These are phyloP conservation scores for Leptosomus discolor DNA, from an alignment of 2,113 vertebrate genomes.

Conservation along the genomic window DNA sequence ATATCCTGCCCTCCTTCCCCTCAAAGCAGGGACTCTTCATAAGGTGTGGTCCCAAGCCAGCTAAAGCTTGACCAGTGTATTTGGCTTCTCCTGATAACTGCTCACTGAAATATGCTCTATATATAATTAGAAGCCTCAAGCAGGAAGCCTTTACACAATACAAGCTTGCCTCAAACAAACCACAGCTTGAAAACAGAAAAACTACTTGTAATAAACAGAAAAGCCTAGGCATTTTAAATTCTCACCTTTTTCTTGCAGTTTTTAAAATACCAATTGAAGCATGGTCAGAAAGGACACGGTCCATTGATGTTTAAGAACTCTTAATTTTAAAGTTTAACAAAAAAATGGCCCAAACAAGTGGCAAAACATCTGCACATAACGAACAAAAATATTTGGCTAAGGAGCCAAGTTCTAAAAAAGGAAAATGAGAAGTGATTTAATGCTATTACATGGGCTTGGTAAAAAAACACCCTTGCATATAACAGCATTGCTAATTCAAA, in stretches of 20 bases:
- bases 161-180: neutral
- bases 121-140: neutral
- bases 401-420: slow-evolving; percentile 6
- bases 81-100: neutral
- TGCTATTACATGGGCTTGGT: neutral
- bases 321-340: neutral
- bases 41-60: neutral
- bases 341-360: neutral
- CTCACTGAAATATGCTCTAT: neutral
- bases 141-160: neutral
- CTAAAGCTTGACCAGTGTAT: neutral
- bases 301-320: neutral
- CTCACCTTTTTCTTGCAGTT: neutral
- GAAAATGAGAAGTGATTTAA: slow-evolving; percentile 8
- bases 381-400: slow-evolving; percentile 9
- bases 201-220: neutral
- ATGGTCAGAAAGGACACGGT: neutral
- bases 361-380: slow-evolving; percentile 11
- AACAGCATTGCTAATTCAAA: slow-evolving; percentile 2
- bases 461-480: neutral
- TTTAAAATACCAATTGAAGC: neutral
- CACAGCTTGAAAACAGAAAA: neutral
- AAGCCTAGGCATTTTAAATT: neutral
- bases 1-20: neutral
- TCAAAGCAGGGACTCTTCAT: neutral